A percentile compares a stretch with the other conserved stretches of the same genome.
Evolutionary conservation across 2,113 vertebrate genomes (phyloP).

Genomic region (Vulpes ferrilata): DNA sequence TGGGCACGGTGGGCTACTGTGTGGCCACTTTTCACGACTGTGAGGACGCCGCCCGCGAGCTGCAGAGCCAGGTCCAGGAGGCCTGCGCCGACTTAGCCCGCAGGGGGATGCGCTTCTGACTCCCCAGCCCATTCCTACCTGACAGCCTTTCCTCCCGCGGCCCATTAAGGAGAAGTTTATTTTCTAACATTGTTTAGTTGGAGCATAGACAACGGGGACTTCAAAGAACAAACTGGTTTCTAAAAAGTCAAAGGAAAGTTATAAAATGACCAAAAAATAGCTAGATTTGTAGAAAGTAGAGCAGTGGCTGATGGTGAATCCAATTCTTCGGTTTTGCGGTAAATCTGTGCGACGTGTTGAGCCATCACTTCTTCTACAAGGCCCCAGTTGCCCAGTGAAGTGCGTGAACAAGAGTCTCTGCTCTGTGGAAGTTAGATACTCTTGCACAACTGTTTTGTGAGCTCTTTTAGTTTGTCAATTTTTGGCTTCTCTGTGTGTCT

Average conservation of each 20-base stretch:
- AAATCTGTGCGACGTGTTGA: background rate
- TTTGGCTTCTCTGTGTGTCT: background rate
- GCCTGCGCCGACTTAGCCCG: constrained; percentile 91
- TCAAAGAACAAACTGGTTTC: constrained; percentile 7
- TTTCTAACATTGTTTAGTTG: constrained; percentile 47
- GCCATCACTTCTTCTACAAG: constrained; percentile 41
- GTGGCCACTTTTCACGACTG: constrained; percentile 97
- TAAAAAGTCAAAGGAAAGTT: constrained; percentile 28
- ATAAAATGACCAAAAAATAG: constrained; percentile 25
- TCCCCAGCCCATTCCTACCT: no score
- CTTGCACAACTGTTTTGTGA: background rate
- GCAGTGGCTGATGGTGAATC: background rate
- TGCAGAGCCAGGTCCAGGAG: constrained; percentile 92
- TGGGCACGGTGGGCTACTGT: constrained; percentile 94
- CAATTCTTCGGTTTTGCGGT: constrained; percentile 34
- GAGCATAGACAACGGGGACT: background rate
- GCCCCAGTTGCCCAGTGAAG: background rate
- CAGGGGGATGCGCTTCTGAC: constrained; percentile 80
- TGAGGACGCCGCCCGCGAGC: constrained; percentile 92
- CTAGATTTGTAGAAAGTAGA: background rate
- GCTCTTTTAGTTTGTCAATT: background rate
- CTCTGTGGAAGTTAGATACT: background rate
- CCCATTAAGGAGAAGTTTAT: constrained; percentile 65
- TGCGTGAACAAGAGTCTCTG: background rate
- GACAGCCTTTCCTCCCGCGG: background rate